Base-by-base conservation (phyloP, 2,888 invertebrate species). In the Pollenia angustigena region DNA sequence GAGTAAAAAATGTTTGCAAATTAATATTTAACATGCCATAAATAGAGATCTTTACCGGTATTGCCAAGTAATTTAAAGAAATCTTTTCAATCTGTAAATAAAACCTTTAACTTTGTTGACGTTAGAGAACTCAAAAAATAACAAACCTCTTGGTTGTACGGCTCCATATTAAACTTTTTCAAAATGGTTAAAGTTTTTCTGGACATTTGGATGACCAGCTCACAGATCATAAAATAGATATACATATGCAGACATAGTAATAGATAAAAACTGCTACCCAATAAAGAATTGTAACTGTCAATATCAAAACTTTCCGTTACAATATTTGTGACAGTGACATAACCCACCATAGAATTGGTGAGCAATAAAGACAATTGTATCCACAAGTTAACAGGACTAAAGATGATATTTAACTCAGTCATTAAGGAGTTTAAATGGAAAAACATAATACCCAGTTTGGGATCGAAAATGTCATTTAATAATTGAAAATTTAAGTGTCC, bases 271-370 rank as follows among this genome's bases (percentile, higher is more conserved):
- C 54, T 14, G 16, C 54, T 32, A 8, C 71, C 80, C 62, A 80
- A 11, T 16, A 80, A 4, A 32, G 42, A 62, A 12, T 3, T 62
- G 54, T 62, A 80, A 23, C 12, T n/a, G 1, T 6, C 18, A 40
- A 64, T 9, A 72, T 78, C 76, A 18, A 78, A 14, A 2, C 16
- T 46, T 8, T 2, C 14, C 0, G 16, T 58, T 8, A 64, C 7
- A 11, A 78, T 16, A 11, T 4, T 8, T 18, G 48, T 16, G 12
- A 72, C 12, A 1, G 18, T 56, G 12, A 64, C 32, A 56, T 71
- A 83, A 8, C 76, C 76, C 42, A 71, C 56, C 78, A 83, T 48
- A 2, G 71, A 78, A 32, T 83, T 83, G 48, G 56, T 72, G 23
- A 83, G 32, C 4, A 83, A 52, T 23, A 78, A 32, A 44, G 50